Percentiles rank a stretch among this genome's conserved stretches.
Evolutionary conservation across 2,888 invertebrate genomes (phyloP).

Genomic region (Nineta flava): DNA sequence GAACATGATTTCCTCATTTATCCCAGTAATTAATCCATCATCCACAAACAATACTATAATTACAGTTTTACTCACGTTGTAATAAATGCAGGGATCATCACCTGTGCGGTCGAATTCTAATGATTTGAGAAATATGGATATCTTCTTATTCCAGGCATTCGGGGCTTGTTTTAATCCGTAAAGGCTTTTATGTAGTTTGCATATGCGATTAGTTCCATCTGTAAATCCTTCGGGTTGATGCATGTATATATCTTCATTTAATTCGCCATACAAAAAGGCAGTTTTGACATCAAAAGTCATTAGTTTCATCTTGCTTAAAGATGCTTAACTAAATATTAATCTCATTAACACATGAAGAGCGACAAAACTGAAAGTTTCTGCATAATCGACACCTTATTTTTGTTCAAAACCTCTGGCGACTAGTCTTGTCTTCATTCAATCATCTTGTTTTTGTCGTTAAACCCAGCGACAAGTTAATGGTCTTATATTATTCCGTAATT

Average conservation of each 20-base stretch:
- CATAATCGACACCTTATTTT: too few relatives aligned
- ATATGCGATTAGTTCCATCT: constrained; percentile 6
- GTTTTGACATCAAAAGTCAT: constrained; percentile 9
- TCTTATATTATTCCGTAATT: too few relatives aligned
- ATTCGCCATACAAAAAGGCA: not conserved
- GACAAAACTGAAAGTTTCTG: too few relatives aligned
- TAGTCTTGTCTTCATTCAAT: too few relatives aligned
- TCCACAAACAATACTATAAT: constrained; percentile 13
- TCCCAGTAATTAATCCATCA: constrained; percentile 14
- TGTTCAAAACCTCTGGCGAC: too few relatives aligned
- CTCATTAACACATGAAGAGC: too few relatives aligned
- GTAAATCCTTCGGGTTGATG: constrained; percentile 16
- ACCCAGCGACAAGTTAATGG: too few relatives aligned
- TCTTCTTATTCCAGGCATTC: constrained; percentile 14
- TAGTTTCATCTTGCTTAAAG: constrained; percentile 11
- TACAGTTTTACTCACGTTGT: constrained; percentile 12
- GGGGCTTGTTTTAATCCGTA: constrained; percentile 18
- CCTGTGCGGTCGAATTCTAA: constrained; percentile 14
- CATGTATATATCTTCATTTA: constrained; percentile 14
- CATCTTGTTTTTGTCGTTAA: too few relatives aligned
- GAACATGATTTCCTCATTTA: not conserved
- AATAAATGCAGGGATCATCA: constrained; percentile 17
- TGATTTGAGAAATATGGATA: constrained; percentile 13
- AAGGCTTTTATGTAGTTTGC: constrained; percentile 15
- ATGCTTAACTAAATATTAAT: constrained; percentile 12